These are phyloP conservation scores for Phalacrocorax aristotelis DNA, from an alignment of 2,113 vertebrate genomes.

Conservation along the genomic window DNA sequence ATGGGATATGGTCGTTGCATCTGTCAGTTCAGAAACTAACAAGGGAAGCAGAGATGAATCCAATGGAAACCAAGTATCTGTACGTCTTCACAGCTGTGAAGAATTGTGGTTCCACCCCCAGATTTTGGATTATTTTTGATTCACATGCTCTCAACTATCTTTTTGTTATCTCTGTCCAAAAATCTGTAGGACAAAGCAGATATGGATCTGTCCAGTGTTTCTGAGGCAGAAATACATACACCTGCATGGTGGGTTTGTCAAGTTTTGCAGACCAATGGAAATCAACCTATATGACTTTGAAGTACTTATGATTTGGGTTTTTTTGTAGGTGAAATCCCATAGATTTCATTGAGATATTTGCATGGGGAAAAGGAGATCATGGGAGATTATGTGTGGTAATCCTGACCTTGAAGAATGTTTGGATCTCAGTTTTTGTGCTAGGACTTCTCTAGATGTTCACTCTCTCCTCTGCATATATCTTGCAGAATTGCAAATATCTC, in stretches of 20 bases:
- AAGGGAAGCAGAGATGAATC: background rate
- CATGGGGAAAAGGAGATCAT: background rate
- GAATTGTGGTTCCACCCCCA: background rate
- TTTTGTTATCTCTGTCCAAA: background rate
- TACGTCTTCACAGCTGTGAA: background rate
- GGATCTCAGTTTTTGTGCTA: background rate
- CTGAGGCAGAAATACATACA: background rate
- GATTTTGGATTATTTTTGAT: background rate
- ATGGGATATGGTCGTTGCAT: background rate
- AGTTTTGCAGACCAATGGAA: background rate
- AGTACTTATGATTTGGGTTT: background rate
- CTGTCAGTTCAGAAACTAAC: background rate
- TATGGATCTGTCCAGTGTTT: background rate
- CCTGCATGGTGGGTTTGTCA: background rate
- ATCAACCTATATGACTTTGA: background rate
- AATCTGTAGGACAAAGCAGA: background rate
- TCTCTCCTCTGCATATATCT: background rate
- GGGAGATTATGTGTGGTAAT: background rate
- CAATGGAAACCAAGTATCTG: background rate
- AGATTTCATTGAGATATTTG: background rate
- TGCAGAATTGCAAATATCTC: constrained; percentile 90
- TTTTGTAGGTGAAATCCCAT: background rate
- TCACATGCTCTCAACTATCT: background rate
- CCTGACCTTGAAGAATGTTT: background rate
- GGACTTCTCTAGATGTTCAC: background rate